Evolutionary conservation across 2,113 vertebrate species (phyloP).

Genomic region (Psilopsiagon aymara): DNA sequence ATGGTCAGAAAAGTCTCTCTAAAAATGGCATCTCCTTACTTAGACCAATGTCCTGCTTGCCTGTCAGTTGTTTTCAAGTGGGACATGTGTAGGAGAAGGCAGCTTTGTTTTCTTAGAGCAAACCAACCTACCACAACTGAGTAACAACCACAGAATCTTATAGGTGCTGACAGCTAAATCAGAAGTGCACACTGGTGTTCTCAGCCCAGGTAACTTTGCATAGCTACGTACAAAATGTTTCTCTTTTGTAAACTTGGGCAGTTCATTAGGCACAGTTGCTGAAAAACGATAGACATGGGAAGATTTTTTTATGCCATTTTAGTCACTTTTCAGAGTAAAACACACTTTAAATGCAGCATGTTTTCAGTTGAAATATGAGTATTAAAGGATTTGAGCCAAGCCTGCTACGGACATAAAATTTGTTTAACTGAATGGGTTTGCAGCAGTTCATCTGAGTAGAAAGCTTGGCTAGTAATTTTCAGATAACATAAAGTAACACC

Average conservation of each 20-base stretch:
- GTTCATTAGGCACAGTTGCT: background rate
- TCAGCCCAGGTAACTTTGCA: background rate
- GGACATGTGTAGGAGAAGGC: background rate
- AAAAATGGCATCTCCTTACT: constrained; percentile 28
- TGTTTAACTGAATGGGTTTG: background rate
- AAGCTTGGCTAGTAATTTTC: constrained; percentile 8
- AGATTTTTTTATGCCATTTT: background rate
- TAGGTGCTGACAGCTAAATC: background rate
- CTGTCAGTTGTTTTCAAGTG: background rate
- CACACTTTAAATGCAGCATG: constrained; percentile 1
- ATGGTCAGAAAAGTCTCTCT: constrained; percentile 44
- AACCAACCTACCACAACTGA: background rate
- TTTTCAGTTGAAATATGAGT: background rate
- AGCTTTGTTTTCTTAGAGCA: background rate
- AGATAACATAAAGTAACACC: background rate
- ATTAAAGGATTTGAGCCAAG: constrained; percentile 44
- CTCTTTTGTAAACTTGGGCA: background rate
- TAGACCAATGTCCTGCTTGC: background rate
- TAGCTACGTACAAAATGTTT: background rate
- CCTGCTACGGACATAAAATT: background rate
- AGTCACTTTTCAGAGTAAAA: constrained; percentile 18
- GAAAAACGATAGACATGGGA: background rate
- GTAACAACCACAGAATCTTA: background rate
- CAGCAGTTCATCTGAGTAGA: background rate
- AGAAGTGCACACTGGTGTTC: background rate